Evolutionary conservation across 2,113 vertebrate species (phyloP).

Genomic region (Peromyscus californicus): DNA sequence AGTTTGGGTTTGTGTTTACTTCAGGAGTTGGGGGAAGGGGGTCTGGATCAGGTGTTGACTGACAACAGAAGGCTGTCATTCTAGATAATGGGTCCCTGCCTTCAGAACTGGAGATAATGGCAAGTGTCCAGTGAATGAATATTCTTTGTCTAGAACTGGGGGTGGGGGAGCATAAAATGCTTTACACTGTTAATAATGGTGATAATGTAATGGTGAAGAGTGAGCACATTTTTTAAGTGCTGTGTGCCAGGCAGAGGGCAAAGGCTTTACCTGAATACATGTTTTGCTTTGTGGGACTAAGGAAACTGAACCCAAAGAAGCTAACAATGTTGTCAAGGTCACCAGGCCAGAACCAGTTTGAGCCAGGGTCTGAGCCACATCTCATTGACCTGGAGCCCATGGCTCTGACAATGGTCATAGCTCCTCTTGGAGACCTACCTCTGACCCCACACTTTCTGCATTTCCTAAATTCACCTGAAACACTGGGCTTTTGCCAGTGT

Average conservation of each 20-base stretch:
- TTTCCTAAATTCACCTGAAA: conserved; percentile 33
- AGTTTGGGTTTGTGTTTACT: conserved; percentile 68
- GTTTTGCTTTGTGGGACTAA: neutral
- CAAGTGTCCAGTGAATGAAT: neutral
- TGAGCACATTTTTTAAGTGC: neutral
- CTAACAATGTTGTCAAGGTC: neutral
- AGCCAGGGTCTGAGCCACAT: neutral
- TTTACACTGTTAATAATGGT: neutral
- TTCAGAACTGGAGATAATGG: neutral
- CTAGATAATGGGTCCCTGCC: neutral
- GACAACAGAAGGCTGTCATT: conserved; percentile 55
- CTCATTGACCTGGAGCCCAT: neutral
- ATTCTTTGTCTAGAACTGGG: neutral
- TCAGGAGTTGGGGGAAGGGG: neutral
- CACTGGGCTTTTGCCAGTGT: neutral
- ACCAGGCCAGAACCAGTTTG: neutral
- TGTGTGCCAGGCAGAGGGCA: too few species aligned
- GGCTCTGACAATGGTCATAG: neutral
- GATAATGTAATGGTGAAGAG: too few species aligned
- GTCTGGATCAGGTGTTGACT: conserved; percentile 62
- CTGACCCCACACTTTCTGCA: neutral
- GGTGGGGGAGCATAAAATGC: neutral
- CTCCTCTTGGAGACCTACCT: neutral
- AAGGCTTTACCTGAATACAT: neutral
- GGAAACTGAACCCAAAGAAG: neutral